phyloP scores from a whole-genome alignment of 2,113 vertebrate genomes.

The Austrofundulus limnaeus region DNA sequence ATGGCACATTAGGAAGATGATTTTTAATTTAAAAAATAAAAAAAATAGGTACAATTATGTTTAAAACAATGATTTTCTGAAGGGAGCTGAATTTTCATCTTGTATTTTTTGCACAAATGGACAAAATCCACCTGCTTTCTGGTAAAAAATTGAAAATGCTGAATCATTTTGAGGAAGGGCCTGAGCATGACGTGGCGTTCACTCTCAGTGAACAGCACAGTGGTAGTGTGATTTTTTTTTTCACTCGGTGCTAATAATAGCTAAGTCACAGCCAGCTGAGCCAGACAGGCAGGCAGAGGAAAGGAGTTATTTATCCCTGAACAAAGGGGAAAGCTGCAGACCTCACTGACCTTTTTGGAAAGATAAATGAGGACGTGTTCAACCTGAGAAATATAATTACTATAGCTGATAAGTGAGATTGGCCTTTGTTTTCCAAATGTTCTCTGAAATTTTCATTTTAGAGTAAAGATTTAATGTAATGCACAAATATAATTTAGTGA shows the following conservation, averaged over 20 bases:
- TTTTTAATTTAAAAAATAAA: neutral
- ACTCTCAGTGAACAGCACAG: constrained; percentile 23
- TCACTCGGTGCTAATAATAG: constrained; percentile 66
- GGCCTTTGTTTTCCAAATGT: neutral
- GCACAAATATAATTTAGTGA: neutral
- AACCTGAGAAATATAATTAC: constrained; percentile 33
- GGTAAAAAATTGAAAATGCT: constrained; percentile 42
- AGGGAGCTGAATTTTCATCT: neutral
- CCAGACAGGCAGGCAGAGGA: constrained; percentile 46
- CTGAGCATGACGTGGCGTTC: constrained; percentile 29
- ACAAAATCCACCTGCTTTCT: neutral
- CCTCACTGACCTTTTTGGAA: constrained; percentile 20
- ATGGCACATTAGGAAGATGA: neutral
- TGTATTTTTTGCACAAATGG: neutral
- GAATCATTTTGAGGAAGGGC: constrained; percentile 52
- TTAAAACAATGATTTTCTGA: neutral
- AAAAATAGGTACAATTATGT: neutral
- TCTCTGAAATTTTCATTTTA: constrained; percentile 16
- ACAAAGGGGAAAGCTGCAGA: constrained; percentile 31
- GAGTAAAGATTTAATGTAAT: constrained; percentile 1
- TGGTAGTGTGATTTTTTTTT: constrained; percentile 13
- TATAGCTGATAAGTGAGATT: neutral
- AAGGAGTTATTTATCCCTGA: constrained; percentile 16
- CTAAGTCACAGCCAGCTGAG: constrained; percentile 40
- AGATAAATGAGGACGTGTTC: constrained; percentile 12